These are phyloP conservation scores for Protonibea diacanthus DNA, from an alignment of 2,797 vertebrate genomes.

Conservation along the genomic window DNA sequence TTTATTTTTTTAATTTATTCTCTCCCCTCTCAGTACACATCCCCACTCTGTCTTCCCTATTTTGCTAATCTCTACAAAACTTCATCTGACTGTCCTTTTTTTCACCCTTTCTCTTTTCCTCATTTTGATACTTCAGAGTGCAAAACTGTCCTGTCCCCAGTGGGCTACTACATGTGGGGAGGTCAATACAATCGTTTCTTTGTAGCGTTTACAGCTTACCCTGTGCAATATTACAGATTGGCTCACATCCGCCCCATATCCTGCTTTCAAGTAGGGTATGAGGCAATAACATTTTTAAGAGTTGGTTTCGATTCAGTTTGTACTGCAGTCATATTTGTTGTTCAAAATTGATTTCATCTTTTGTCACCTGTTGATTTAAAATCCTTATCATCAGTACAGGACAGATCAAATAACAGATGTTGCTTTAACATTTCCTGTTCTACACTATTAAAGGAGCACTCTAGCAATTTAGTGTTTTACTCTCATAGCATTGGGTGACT, in stretches of 20 bases:
- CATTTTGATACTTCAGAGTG: constrained; percentile 18
- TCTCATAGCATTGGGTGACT: background rate
- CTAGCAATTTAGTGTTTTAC: background rate
- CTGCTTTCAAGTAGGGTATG: constrained; percentile 8
- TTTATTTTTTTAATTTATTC: constrained; percentile 59
- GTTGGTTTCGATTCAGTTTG: constrained; percentile 10
- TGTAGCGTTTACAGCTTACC: constrained; percentile 43
- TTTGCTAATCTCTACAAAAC: background rate
- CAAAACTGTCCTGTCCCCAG: constrained; percentile 33
- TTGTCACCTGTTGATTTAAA: constrained; percentile 13
- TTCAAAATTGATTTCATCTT: background rate
- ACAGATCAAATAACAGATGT: constrained; percentile 2
- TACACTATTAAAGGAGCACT: constrained; percentile 4
- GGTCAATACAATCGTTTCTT: constrained; percentile 29
- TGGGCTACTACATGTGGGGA: constrained; percentile 17
- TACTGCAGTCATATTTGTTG: constrained; percentile 14
- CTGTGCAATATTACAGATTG: constrained; percentile 53
- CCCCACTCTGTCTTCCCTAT: background rate
- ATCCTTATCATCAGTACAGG: background rate
- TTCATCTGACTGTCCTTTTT: constrained; percentile 7
- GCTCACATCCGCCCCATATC: constrained; percentile 29
- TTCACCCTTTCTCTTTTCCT: constrained; percentile 12
- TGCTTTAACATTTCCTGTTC: background rate
- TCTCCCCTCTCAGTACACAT: constrained; percentile 15
- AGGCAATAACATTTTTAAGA: constrained; percentile 5